Base-by-base conservation (phyloP, 2,888 invertebrate genomes). In the Polydesmus complanatus region DNA sequence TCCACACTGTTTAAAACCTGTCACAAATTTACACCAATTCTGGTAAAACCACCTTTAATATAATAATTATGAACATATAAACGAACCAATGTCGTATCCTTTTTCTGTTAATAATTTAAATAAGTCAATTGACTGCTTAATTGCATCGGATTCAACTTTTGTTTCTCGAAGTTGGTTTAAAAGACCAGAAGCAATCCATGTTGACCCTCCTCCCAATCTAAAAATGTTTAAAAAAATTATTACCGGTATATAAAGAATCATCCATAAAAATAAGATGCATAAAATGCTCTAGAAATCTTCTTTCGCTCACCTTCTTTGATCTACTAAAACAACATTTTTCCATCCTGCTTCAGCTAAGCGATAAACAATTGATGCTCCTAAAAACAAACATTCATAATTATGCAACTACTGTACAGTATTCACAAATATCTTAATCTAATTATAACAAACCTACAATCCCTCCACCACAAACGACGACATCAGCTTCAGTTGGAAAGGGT, bases 311-410 rank as follows among this genome's bases (percentile, higher is more conserved):
- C 80, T 82, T 72, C 87, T 88, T 75, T 89, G 86, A 72, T 95
- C 94, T 51, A 95, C 75, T 0, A 95, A 74, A 21, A 93, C 77
- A 1, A 91, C 89, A 65, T 88, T 82, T 8, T 87, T 89, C 84
- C 88, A 88, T 58, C 93, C 94, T 66, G 85, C 75, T 68, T 83
- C 77, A 0, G 88, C 86, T 54, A 95, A 77, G 73, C 94, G 89
- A 73, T 93, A 94, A 14, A 92, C 93, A 8, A 94, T 88, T 1
- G 93, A 88, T 11, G 88, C 86, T 2, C 93, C 94, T 80, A 91
- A n/a, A n/a, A n/a, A n/a, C n/a, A n/a, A n/a, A n/a, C n/a, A n/a
- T n/a, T n/a, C n/a, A n/a, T n/a, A n/a, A n/a, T n/a, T n/a, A n/a
- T n/a, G n/a, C n/a, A n/a, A n/a, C n/a, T n/a, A n/a, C n/a, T n/a